Evolutionary conservation across 2,888 invertebrate species (phyloP), one percentile per base, ranked within the genome.

Genomic region (Gandaritis pyraliata): DNA sequence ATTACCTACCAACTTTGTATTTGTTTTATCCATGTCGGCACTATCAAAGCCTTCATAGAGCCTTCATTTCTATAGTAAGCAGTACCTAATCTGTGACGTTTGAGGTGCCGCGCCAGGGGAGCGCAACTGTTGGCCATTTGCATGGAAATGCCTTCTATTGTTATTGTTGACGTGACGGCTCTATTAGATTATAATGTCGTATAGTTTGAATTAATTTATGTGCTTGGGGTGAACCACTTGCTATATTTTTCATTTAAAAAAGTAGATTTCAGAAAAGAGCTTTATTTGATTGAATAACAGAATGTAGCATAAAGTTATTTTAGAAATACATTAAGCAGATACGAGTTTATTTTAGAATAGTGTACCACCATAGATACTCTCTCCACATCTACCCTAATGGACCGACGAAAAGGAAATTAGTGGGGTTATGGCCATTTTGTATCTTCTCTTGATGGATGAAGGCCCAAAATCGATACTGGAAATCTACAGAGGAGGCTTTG

Each of bases 81-180:
- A 11, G 11, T 49, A 7, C 43, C 45, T 53, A 61, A 57, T 53
- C 56, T 57, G 56, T 49, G 52, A 59, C 75, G 73, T 87, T 87
- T 87, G 88, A 82, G 74, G 75, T 70, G 80, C 88, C 88, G 87
- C 82, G 77, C 69, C 87, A 86, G 87, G 81, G 85, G 83, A 58
- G 75, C 69, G 58, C 81, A 83, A 83, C 82, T 78, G 65, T 69
- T 61, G 65, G 47, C 62, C 73, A 88, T 87, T 88, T 84, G 81
- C 87, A 87, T 89, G 83, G 72, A 85, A 87, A 85, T 76, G 75
- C 72, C 75, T 82, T 77, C 76, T 66, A 68, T 74, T 63, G 67
- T 69, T 51, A 58, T 57, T 59, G 59, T 64, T 54, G 16, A 54
- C 47, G 15, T 58, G 61, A 71, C 58, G 49, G 53, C 45, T 58